Evolutionary conservation across 2,888 invertebrate species (phyloP), one percentile per base, ranked within the genome.

Genomic region (Neoscelio sp.): DNA sequence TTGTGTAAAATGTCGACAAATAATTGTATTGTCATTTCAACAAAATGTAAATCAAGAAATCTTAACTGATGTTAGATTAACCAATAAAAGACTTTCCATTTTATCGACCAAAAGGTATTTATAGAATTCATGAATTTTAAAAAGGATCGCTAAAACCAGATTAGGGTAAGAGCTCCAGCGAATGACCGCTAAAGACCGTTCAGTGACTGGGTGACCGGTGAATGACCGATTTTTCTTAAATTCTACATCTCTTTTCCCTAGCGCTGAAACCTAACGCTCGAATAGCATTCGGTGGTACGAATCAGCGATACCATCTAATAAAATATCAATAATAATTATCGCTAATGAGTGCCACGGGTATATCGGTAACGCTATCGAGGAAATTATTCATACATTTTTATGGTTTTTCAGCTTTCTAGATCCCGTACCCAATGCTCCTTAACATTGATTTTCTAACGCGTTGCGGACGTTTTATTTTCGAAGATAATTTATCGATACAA

Each of bases 171-270:
- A n/a, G 17, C 46, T 44, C 44, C 33, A 46, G 60, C 40, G 40
- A 56, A 56, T 52, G 52, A 52, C 35, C 52, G 52, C 40, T 56
- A 42, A 52, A 56, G 40, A 40, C 28, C 26, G 56, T 28, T 13
- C 18, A 20, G 35, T 20, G 52, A 2, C 56, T 56, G 56, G 56
- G 35, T 20, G 52, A 2, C 56, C 42, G 56, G 56, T 40, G 40
- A 58, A 58, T 58, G 58, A 58, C 58, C 58, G 46, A 46, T 33
- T 60, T 60, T 60, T 60, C 44, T 60, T 46, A 42, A 26, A 33
- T 26, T 60, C 60, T 13, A n/a, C n/a, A 28, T 20, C 33, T 20
- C 28, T 6, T 60, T 44, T 44, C 60, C 13, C n/a, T n/a, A n/a
- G 30, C 33, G 42, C 42, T 12, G 44, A 28, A n/a, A n/a, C n/a